Percentiles rank a stretch among this genome's conserved stretches.
These are phyloP conservation scores for Serilophus lunatus DNA, from an alignment of 2,113 vertebrate genomes.

Conservation along the genomic window DNA sequence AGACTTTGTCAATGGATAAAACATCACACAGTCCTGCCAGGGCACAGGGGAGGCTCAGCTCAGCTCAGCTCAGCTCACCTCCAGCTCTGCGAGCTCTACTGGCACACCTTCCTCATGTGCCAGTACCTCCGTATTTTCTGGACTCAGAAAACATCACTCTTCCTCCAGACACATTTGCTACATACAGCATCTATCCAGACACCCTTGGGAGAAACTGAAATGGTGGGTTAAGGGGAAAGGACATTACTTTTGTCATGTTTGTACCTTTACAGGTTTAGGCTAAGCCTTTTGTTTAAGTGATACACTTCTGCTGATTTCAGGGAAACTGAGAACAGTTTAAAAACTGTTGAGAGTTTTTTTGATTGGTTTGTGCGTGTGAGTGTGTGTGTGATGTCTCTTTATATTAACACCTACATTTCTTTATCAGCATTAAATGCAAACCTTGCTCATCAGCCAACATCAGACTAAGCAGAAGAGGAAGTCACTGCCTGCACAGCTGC, in stretches of 20 bases:
- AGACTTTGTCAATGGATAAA: background rate
- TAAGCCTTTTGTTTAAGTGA: background rate
- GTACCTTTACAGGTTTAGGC: background rate
- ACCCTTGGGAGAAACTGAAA: background rate
- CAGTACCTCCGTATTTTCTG: background rate
- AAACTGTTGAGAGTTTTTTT: background rate
- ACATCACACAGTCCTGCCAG: background rate
- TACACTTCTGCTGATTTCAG: background rate
- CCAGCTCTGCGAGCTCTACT: background rate
- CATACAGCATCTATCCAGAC: background rate
- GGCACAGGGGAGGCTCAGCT: background rate
- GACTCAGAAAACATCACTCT: no score
- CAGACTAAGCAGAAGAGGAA: background rate
- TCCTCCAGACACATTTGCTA: rapidly evolving
- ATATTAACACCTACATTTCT: background rate
- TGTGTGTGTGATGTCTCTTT: background rate
- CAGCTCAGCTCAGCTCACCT: background rate
- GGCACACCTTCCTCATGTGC: rapidly evolving
- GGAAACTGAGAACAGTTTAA: background rate
- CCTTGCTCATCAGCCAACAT: background rate
- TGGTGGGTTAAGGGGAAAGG: background rate
- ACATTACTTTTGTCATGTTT: background rate
- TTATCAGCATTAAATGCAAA: background rate
- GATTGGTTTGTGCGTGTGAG: no score
- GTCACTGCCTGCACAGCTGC: background rate